phyloP scores from a whole-genome alignment of 2,113 vertebrate genomes.

The Sialia sialis region DNA sequence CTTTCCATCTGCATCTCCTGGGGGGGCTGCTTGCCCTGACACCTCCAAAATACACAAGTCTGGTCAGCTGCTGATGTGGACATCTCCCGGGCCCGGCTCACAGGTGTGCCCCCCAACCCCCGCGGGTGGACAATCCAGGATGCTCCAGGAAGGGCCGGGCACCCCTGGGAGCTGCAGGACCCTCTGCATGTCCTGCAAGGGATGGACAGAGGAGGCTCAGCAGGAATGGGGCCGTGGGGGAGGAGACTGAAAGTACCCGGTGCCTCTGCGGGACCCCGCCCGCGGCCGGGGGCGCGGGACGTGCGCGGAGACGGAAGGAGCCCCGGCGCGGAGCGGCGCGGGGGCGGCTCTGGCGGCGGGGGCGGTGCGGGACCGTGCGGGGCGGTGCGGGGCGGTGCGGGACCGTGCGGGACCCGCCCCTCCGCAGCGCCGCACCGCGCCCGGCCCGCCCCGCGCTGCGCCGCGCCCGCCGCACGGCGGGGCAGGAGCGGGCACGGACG shows the following conservation, averaged over 20 bases:
- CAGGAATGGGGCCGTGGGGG: background rate
- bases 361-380: background rate
- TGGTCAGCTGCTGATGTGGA: rapidly evolving
- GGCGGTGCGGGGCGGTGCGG: no score
- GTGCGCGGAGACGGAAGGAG: background rate
- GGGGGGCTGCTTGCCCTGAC: background rate
- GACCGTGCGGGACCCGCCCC: no score
- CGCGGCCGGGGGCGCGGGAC: background rate
- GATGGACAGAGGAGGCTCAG: background rate
- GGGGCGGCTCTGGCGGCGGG: background rate
- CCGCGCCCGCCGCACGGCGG: no score
- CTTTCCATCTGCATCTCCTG: background rate
- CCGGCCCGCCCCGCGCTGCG: no score
- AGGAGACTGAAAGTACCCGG: background rate
- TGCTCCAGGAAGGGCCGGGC: background rate
- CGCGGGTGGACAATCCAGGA: background rate
- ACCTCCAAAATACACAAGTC: rapidly evolving
- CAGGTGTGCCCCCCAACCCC: rapidly evolving
- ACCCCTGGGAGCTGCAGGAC: background rate
- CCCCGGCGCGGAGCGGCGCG: background rate
- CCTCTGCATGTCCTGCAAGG: background rate
- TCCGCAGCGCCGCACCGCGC: background rate
- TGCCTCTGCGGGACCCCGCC: background rate
- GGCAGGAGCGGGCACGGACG: no score
- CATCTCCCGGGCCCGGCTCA: background rate